These are phyloP conservation scores for Drosophila ananassae DNA, from an alignment of 1,140 invertebrate genomes.

Conservation along the genomic window DNA sequence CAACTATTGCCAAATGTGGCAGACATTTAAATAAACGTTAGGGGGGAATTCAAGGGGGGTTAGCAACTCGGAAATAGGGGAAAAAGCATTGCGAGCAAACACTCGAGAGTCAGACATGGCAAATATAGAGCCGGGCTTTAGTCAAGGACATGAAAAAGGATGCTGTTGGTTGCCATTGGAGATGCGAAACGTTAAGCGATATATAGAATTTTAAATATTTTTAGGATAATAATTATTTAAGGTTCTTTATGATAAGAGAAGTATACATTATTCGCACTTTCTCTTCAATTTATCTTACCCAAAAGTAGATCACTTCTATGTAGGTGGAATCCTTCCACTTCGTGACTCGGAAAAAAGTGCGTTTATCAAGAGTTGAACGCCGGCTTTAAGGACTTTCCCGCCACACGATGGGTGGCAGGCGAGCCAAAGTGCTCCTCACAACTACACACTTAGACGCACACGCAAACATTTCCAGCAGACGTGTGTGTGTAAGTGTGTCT, in stretches of 20 bases:
- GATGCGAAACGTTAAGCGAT: not conserved
- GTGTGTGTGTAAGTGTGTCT: constrained; percentile 17
- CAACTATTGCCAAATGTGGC: constrained; percentile 63
- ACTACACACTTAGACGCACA: constrained; percentile 29
- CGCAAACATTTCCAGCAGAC: constrained; percentile 57
- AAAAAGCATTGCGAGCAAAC: constrained; percentile 55
- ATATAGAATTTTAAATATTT: not conserved
- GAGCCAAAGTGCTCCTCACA: constrained; percentile 58
- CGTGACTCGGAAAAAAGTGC: constrained; percentile 5
- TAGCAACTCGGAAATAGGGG: constrained; percentile 11
- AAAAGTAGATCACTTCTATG: not conserved
- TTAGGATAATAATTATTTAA: too few species aligned
- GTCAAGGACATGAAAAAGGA: constrained; percentile 47
- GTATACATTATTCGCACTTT: not conserved
- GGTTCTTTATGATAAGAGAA: too few species aligned
- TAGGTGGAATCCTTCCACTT: not conserved
- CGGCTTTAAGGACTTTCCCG: constrained; percentile 26
- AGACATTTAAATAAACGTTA: constrained; percentile 78
- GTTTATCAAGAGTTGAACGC: constrained; percentile 24
- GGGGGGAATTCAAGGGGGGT: not conserved
- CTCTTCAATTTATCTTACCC: not conserved
- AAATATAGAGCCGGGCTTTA: constrained; percentile 54
- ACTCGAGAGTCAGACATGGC: constrained; percentile 68
- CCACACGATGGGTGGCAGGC: constrained; percentile 61
- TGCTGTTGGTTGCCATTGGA: constrained; percentile 10